These are phyloP conservation scores for Drosophila nikananu DNA, from an alignment of 1,140 invertebrate genomes.

Conservation along the genomic window DNA sequence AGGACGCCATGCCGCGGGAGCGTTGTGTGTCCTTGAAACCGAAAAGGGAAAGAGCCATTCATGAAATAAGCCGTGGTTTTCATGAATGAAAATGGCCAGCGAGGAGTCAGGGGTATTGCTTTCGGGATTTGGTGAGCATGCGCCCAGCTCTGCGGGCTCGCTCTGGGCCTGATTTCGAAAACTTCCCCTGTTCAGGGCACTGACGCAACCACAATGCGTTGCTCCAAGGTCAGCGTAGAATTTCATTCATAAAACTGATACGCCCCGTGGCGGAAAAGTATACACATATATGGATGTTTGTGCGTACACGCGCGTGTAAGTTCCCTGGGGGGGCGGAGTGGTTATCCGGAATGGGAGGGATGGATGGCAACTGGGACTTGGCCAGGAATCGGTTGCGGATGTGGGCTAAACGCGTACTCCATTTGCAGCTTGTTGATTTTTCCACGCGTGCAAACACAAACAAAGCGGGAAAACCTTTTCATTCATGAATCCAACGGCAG, in stretches of 20 bases:
- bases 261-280: conserved; percentile 48
- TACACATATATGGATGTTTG: conserved; percentile 21
- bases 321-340: conserved; percentile 4
- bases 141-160: conserved; percentile 9
- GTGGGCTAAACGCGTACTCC: conserved; percentile 32
- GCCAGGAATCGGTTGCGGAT: conserved; percentile 11
- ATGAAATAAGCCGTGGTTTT: conserved; percentile 59
- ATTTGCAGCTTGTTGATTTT: conserved; percentile 82
- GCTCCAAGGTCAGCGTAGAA: conserved; percentile 80
- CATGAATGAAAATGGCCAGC: conserved; percentile 58
- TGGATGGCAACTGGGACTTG: neutral
- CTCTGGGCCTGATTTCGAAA: conserved; percentile 30
- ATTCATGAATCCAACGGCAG: conserved; percentile 50
- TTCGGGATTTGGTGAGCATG: conserved; percentile 42
- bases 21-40: conserved; percentile 65
- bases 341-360: neutral
- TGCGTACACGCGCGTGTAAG: conserved; percentile 63
- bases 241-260: conserved; percentile 79
- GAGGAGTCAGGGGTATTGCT: conserved; percentile 16
- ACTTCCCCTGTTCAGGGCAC: conserved; percentile 50
- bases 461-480: conserved; percentile 64
- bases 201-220: conserved; percentile 74
- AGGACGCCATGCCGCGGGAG: conserved; percentile 54
- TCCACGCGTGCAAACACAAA: conserved; percentile 73
- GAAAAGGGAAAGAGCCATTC: conserved; percentile 56